Evolutionary conservation across 2,113 vertebrate genomes (phyloP).

Genomic region (Corythoichthys intestinalis): DNA sequence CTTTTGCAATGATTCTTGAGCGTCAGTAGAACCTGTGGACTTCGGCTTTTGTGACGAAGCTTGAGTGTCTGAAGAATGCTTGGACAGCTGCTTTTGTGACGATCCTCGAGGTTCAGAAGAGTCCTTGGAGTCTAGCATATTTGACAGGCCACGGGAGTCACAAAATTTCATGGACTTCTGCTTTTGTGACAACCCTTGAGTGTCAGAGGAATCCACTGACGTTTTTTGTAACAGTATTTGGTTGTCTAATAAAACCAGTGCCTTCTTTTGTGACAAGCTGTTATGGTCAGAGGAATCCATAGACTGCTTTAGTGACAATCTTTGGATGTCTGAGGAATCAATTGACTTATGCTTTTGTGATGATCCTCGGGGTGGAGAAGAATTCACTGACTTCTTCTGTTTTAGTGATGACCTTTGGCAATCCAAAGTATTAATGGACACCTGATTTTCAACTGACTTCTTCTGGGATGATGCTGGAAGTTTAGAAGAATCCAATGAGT

Average conservation of each 20-base stretch:
- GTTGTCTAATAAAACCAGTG: too few species aligned
- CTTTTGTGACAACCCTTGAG: background rate
- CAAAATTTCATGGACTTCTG: background rate
- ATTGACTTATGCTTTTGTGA: background rate
- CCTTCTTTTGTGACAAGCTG: background rate
- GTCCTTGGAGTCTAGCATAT: background rate
- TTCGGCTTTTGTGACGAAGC: background rate
- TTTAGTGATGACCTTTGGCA: background rate
- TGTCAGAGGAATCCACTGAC: background rate
- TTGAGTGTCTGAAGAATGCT: background rate
- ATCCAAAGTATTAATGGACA: background rate
- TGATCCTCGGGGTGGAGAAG: background rate
- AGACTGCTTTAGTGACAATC: background rate
- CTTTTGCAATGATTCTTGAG: background rate
- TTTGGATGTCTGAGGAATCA: background rate
- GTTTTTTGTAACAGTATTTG: constrained; percentile 13
- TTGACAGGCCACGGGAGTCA: background rate
- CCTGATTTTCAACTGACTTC: background rate
- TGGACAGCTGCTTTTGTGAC: background rate
- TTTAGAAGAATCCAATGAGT: constrained; percentile 6
- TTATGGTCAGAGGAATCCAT: background rate
- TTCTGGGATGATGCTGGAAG: constrained; percentile 2
- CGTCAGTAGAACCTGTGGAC: background rate
- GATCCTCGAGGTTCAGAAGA: background rate
- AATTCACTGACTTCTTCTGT: background rate